Base-by-base conservation (phyloP, 2,797 vertebrate species). In the Eupleurogrammus muticus region DNA sequence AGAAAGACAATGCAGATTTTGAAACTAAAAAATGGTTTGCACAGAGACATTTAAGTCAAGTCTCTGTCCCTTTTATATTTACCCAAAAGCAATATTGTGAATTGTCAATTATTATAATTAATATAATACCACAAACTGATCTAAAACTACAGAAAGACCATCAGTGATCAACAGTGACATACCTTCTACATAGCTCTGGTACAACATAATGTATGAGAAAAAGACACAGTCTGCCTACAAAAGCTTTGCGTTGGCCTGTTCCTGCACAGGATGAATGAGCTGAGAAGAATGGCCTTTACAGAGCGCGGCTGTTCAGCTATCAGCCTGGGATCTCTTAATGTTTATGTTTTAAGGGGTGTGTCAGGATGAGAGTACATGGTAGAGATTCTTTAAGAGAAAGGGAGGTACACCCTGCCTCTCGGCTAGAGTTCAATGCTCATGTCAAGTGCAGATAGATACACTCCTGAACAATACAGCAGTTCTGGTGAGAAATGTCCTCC, bases 291-390 rank as follows among this genome's bases (percentile, higher is more conserved):
- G 75, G 73, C 68, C 68, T 77, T 78, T 72, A 54, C 69, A 42
- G 64, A 74, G 68, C 66, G 60, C 65, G 63, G 60, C 76, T 67
- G 48, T 77, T 56, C 28, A 23, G 54, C 78, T 82, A 84, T 88
- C 73, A 55, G 77, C 62, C 79, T 64, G 83, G 86, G 84, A 86
- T 89, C 87, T 86, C 48, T 20, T 54, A n/a, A 70, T 91, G 86
- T 91, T 91, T 89, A 90, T 85, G 73, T 75, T 90, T 77, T 59
- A 51, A 78, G 66, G 85, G 85, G 89, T 87, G 92, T 89, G 89
- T 89, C 88, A 82, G 87, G 89, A 90, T 88, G 80, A 89, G 87
- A 61, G 79, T 62, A 84, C 70, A 36, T 17, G 55, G 52, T 77
- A 68, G 66, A 73, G 84, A 83, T 77, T 85, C 70, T 82, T 75